These are phyloP conservation scores for Drosophila niveifrons DNA, from an alignment of 2,888 invertebrate genomes.

Conservation along the genomic window DNA sequence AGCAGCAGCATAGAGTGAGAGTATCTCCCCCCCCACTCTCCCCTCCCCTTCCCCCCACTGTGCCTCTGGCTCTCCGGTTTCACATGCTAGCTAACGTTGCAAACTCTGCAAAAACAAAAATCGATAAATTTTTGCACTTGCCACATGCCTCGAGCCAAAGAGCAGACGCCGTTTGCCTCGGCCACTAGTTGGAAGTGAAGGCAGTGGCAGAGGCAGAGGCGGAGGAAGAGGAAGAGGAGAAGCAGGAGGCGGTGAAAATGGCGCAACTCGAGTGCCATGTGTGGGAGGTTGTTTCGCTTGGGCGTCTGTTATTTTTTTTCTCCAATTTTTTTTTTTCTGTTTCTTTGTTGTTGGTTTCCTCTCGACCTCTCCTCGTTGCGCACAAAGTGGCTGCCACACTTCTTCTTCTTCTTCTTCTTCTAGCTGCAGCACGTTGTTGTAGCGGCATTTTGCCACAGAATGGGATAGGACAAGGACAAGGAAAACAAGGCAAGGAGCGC, in stretches of 20 bases:
- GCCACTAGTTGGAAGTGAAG: not conserved
- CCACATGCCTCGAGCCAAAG: constrained; percentile 44
- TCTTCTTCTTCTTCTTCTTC: not conserved
- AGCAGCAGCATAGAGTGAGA: constrained; percentile 7
- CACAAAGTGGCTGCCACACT: constrained; percentile 7
- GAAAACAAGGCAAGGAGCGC: not conserved
- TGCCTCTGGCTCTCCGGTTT: constrained; percentile 2
- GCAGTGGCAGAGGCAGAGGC: not conserved
- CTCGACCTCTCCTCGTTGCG: not conserved
- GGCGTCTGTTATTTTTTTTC: not conserved
- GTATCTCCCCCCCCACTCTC: not conserved
- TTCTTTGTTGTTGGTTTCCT: too few relatives aligned
- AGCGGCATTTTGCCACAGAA: constrained; percentile 1
- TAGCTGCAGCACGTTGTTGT: constrained; percentile 8
- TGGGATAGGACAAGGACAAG: constrained; percentile 2
- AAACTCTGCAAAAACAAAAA: constrained; percentile 50
- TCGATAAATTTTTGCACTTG: constrained; percentile 65
- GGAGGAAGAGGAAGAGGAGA: too few relatives aligned
- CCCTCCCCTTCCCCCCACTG: not conserved
- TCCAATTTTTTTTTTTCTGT: not conserved
- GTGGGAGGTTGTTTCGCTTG: not conserved
- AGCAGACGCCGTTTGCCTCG: constrained; percentile 28
- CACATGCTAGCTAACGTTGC: constrained; percentile 29
- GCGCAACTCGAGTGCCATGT: not conserved
- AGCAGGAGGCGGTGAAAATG: not conserved